These are phyloP conservation scores for Micoletzkya japonica DNA, from an alignment of 2,888 invertebrate genomes.

Conservation along the genomic window DNA sequence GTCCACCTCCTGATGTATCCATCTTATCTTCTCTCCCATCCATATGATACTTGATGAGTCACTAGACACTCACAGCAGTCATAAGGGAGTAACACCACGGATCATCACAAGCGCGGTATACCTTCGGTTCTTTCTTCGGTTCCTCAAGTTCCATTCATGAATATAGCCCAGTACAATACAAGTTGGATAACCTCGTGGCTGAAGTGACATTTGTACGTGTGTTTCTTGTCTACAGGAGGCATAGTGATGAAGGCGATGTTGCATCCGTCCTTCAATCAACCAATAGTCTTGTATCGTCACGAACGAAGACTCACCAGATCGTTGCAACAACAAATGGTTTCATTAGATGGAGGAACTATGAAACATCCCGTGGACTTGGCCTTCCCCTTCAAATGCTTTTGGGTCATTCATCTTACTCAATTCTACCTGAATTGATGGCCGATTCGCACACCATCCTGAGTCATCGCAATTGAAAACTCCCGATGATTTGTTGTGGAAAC, in stretches of 20 bases:
- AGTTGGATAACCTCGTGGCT: background rate
- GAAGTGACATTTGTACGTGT: slow-evolving; percentile 37
- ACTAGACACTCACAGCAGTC: slow-evolving; percentile 33
- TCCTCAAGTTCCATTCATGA: slow-evolving; percentile 34
- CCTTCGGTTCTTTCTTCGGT: slow-evolving; percentile 38
- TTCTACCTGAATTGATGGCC: background rate
- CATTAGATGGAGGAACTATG: too few relatives aligned
- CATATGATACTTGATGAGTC: background rate
- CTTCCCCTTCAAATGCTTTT: too few relatives aligned
- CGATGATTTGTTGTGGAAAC: slow-evolving; percentile 52
- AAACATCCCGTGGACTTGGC: too few relatives aligned
- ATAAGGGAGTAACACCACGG: slow-evolving; percentile 51
- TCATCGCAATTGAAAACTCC: slow-evolving; percentile 54
- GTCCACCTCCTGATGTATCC: background rate
- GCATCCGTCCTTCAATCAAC: slow-evolving; percentile 36
- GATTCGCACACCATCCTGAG: slow-evolving; percentile 39
- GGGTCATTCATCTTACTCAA: too few relatives aligned
- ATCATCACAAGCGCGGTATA: slow-evolving; percentile 48
- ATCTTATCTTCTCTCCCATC: too few relatives aligned
- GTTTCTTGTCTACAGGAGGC: slow-evolving; percentile 33
- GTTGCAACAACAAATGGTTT: slow-evolving; percentile 51
- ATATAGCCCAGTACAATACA: background rate
- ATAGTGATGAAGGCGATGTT: slow-evolving; percentile 42
- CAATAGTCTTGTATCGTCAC: background rate
- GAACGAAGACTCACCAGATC: slow-evolving; percentile 34